phyloP scores from a whole-genome alignment of 2,113 vertebrate genomes.

The Spilogale gracilis region DNA sequence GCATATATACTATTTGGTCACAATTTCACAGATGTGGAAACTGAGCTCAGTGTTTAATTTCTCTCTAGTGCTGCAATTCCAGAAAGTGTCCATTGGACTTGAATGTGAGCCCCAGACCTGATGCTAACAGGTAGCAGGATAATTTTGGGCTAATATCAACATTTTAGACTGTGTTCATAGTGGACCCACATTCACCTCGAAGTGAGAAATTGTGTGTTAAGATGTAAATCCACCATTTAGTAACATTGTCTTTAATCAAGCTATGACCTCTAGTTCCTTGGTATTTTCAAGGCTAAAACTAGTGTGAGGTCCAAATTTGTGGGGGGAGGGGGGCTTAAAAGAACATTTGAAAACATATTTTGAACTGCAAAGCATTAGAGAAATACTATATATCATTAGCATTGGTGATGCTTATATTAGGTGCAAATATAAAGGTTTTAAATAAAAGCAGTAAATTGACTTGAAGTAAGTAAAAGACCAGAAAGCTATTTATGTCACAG shows the following conservation, averaged over 20 bases:
- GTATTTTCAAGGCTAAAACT: neutral
- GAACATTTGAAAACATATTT: neutral
- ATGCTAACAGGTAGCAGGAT: neutral
- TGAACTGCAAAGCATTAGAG: neutral
- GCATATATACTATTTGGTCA: neutral
- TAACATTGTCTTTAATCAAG: neutral
- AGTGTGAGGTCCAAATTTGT: neutral
- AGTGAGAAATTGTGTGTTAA: neutral
- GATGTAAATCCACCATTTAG: neutral
- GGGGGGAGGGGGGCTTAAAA: neutral
- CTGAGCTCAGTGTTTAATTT: neutral
- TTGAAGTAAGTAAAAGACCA: neutral
- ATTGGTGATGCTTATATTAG: neutral
- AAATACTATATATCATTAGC: neutral
- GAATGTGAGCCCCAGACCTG: neutral
- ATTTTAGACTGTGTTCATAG: neutral
- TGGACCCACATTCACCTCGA: neutral
- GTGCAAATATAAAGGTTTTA: neutral
- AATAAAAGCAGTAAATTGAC: neutral
- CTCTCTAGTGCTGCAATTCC: neutral
- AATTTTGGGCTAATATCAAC: neutral
- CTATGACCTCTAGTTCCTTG: neutral
- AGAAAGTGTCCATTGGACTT: neutral
- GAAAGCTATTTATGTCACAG: neutral
- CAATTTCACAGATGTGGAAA: neutral